Conservation (phyloP, 1,140 invertebrate genomes). For the Yoshiicerus persimilis region DNA sequence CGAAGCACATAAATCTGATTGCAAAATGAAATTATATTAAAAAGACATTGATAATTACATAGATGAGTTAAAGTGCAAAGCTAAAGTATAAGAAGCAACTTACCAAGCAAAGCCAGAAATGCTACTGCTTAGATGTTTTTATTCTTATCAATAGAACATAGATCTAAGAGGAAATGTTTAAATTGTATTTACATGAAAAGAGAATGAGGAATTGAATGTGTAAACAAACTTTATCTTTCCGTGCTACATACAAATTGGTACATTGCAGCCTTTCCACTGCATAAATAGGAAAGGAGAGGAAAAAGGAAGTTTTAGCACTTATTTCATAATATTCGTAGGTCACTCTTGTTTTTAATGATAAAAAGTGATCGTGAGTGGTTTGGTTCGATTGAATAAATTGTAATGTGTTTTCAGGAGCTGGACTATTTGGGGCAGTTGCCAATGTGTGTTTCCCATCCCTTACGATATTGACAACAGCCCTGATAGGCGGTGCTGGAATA, state of each 20-base stretch:
- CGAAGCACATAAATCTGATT: too few species aligned
- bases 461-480: slow-evolving; percentile 34
- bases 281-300: too few species aligned
- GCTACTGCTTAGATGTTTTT: too few species aligned
- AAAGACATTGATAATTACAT: too few species aligned
- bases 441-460: slow-evolving; percentile 45
- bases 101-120: too few species aligned
- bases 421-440: slow-evolving; percentile 44
- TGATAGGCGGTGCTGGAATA: slow-evolving; percentile 68
- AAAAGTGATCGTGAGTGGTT: background rate
- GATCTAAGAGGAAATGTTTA: background rate
- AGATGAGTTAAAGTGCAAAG: too few species aligned
- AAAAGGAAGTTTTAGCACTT: background rate
- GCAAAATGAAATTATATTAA: too few species aligned
- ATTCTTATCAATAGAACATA: too few species aligned
- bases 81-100: too few species aligned
- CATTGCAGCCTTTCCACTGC: too few species aligned
- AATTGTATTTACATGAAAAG: background rate
- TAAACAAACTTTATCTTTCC: background rate
- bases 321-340: background rate
- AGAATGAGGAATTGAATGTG: background rate
- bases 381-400: too few species aligned
- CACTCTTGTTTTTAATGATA: background rate
- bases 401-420: slow-evolving; percentile 28
- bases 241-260: background rate